Evolutionary conservation across 2,888 invertebrate species (phyloP), one percentile per base, ranked within the genome.

Genomic region (Zeuzera pyrina): DNA sequence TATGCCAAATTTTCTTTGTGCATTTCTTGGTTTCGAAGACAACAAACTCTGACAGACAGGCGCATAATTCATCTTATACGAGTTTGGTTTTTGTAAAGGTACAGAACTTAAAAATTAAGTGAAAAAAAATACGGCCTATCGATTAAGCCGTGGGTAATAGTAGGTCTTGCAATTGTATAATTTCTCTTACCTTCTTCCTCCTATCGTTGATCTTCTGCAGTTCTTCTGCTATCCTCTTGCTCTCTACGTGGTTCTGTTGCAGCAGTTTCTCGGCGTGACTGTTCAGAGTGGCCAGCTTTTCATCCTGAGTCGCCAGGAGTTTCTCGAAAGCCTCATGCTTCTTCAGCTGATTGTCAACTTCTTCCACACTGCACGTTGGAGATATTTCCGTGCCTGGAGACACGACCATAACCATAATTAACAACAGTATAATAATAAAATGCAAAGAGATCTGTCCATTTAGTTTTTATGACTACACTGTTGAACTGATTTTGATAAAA

Each of bases 241-340:
- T 91, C 51, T 97, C 95, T 50, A 97, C 97, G 67, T 98, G 98
- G 64, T 93, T 91, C 67, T 95, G 95, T 23, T 91, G 89, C 15
- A 97, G 83, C 30, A 98, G 83, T 65, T 96, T 95, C 37, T 90
- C 89, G 0, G 95, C 96, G 57, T 95, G 94, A 36, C 90, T 91
- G 65, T 93, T 90, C 27, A 97, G 72, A 0, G 91, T 87, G 0
- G 88, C 86, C 12, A 96, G 85, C 72, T 95, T 94, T 65, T 97
- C 97, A 45, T 96, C 95, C 67, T 88, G 88, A 0, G 94, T 92
- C 8, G 89, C 89, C 4, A 98, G 87, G 0, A 97, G 79, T 54
- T 95, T 95, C 64, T 96, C 96, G 64, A 98, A 97, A 2, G 94
- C 96, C 49, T 96, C 97, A 50, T 98, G 97, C 58, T 95, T 95